phyloP scores from a whole-genome alignment of 1,140 invertebrate genomes.

The Palaemon carinicauda region DNA sequence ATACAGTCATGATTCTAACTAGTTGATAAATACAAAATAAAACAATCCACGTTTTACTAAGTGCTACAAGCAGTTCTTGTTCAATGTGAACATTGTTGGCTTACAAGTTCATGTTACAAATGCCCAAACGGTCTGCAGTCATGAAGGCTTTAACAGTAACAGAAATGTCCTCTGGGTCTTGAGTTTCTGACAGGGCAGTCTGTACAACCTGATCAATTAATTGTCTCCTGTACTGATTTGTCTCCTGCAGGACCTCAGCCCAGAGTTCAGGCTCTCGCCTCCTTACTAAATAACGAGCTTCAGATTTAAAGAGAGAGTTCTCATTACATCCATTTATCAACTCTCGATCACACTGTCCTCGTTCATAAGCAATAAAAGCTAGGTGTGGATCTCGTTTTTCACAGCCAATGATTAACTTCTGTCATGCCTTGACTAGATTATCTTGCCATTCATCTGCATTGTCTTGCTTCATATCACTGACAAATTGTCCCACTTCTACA shows the following conservation, averaged over 20 bases:
- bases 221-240: constrained; percentile 93
- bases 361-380: constrained; percentile 98
- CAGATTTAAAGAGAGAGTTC: constrained; percentile 98
- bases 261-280: constrained; percentile 94
- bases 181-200: constrained; percentile 91
- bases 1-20: too few species aligned
- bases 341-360: constrained; percentile 96
- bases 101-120: too few species aligned
- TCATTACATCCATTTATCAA: constrained; percentile 98
- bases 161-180: constrained; percentile 98
- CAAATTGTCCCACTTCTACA: too few species aligned
- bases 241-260: constrained; percentile 93
- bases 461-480: too few species aligned
- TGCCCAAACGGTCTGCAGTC: constrained; percentile 98
- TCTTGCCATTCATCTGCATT: too few species aligned
- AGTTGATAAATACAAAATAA: too few species aligned
- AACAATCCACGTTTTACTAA: too few species aligned
- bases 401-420: too few species aligned
- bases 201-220: constrained; percentile 98
- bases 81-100: too few species aligned
- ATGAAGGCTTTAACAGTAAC: constrained; percentile 99
- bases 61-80: too few species aligned
- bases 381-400: constrained; percentile 99
- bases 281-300: constrained; percentile 95
- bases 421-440: too few species aligned